Evolutionary conservation across 2,113 vertebrate genomes (phyloP).

Genomic region (Sceloporus undulatus): DNA sequence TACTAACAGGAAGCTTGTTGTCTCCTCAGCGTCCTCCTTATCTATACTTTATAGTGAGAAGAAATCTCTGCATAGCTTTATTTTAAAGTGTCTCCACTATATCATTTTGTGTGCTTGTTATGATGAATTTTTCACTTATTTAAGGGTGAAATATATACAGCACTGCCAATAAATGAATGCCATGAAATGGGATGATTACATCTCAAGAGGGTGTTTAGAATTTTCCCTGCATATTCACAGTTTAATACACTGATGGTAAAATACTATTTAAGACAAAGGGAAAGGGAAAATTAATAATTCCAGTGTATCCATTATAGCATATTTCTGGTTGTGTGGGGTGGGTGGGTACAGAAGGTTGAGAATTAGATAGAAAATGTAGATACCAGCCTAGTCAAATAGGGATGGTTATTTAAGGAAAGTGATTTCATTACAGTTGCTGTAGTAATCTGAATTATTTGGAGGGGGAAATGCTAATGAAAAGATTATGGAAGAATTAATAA

Average conservation of each 20-base stretch:
- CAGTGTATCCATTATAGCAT: conserved; percentile 5
- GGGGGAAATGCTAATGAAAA: conserved; percentile 55
- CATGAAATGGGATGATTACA: not conserved
- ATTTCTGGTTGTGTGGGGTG: conserved; percentile 5
- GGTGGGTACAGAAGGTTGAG: not conserved
- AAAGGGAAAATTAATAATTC: conserved; percentile 49
- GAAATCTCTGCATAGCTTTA: not conserved
- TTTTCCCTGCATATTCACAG: conserved; percentile 1
- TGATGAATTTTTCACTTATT: conserved; percentile 35
- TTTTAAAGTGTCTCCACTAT: not conserved
- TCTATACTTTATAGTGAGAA: conserved; percentile 17
- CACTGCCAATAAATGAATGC: not conserved
- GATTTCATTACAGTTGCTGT: conserved; percentile 74
- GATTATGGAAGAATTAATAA: conserved; percentile 63
- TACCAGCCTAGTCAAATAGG: conserved; percentile 63
- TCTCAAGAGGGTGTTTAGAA: conserved; percentile 26
- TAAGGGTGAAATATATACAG: conserved; percentile 40
- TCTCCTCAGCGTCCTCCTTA: conserved; percentile 25
- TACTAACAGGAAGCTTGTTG: conserved; percentile 8
- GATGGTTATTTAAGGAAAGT: conserved; percentile 64
- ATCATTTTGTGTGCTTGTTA: conserved; percentile 20
- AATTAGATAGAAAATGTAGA: conserved; percentile 62
- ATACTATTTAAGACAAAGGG: conserved; percentile 43
- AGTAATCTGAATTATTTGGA: conserved; percentile 69
- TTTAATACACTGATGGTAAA: conserved; percentile 4